Percentiles rank a stretch among this genome's conserved stretches.
phyloP scores from a whole-genome alignment of 2,888 invertebrate genomes.

The Suillia variegata region DNA sequence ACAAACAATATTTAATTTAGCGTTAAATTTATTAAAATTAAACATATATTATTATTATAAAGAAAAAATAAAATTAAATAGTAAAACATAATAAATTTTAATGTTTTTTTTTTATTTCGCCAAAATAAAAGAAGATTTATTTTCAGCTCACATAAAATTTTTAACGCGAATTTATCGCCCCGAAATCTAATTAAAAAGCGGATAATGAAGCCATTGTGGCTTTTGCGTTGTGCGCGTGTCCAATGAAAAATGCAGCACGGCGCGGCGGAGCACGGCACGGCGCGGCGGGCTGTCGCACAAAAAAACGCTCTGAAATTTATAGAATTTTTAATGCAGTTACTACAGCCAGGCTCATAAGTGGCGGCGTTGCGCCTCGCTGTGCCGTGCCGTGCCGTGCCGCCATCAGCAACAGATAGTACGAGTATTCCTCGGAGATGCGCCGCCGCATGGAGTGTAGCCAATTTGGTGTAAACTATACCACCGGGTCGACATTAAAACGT shows the following conservation, averaged over 20 bases:
- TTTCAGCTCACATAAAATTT: too few species aligned
- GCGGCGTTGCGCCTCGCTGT: too few species aligned
- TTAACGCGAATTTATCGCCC: too few species aligned
- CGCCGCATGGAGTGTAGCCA: neutral
- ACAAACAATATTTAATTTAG: neutral
- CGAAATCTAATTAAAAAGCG: neutral
- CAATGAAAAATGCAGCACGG: neutral
- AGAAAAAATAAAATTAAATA: neutral
- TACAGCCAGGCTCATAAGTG: neutral
- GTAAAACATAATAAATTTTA: neutral
- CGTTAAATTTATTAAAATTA: neutral
- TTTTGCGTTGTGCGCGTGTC: neutral
- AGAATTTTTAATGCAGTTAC: neutral
- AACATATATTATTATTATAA: neutral
- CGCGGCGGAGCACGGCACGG: too few species aligned
- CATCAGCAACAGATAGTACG: neutral
- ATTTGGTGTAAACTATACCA: neutral
- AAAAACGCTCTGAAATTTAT: neutral
- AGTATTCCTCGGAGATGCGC: too few species aligned
- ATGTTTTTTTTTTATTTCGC: too few species aligned
- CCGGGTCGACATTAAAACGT: too few species aligned
- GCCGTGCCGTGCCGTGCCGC: too few species aligned
- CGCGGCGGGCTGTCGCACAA: neutral
- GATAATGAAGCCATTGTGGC: neutral
- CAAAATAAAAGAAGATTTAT: too few species aligned